phyloP scores from a whole-genome alignment of 92 coral and sea anemone species.

The Palythoa caribaeorum region DNA sequence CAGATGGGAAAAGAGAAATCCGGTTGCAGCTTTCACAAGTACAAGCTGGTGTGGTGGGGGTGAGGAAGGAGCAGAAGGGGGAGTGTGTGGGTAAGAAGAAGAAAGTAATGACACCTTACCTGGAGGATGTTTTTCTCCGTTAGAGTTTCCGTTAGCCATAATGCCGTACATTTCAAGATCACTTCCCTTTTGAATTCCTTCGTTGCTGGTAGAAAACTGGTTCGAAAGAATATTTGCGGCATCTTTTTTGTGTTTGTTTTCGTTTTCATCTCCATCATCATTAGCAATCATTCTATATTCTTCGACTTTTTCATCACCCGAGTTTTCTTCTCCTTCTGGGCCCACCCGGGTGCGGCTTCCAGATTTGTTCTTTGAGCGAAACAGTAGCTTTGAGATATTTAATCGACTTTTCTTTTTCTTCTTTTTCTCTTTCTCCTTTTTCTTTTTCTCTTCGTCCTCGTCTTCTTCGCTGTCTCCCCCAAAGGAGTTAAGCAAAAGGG shows the following conservation, averaged over 20 bases:
- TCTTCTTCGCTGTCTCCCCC: conserved; percentile 86
- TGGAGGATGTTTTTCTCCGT: conserved; percentile 44
- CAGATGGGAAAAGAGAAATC: too few relatives aligned
- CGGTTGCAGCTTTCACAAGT: too few relatives aligned
- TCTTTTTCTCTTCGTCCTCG: conserved; percentile 81
- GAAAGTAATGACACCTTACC: conserved; percentile 5
- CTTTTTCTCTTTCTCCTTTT: conserved; percentile 76
- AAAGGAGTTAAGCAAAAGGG: conserved; percentile 94
- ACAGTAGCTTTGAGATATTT: conserved; percentile 57
- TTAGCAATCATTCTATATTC: conserved; percentile 76
- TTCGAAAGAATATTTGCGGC: conserved; percentile 74
- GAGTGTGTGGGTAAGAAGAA: background rate
- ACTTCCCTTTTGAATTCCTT: conserved; percentile 56
- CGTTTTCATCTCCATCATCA: conserved; percentile 77
- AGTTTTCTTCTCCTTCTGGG: conserved; percentile 78
- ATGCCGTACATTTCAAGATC: conserved; percentile 42
- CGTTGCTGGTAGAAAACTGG: conserved; percentile 51
- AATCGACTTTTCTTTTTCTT: conserved; percentile 69
- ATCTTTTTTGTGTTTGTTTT: conserved; percentile 72
- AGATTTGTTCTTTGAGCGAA: conserved; percentile 62
- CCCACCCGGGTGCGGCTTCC: conserved; percentile 92
- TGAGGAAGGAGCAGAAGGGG: background rate
- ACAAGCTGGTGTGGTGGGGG: background rate
- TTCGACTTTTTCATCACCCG: conserved; percentile 59
- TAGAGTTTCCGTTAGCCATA: conserved; percentile 39